Evolutionary conservation across 1,140 invertebrate species (phyloP).

Genomic region (Dufourea novaeangliae): DNA sequence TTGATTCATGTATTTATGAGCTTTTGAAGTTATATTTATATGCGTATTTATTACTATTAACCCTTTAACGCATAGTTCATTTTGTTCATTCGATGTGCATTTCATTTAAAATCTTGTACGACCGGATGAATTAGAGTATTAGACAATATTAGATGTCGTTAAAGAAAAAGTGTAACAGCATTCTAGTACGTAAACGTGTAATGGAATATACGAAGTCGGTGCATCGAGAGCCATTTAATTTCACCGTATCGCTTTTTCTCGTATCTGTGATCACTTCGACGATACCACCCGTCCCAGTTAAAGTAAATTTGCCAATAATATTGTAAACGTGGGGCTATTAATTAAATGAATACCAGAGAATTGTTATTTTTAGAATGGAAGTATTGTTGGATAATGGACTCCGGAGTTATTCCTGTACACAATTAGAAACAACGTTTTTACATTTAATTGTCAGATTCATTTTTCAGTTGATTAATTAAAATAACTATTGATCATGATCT

Average conservation of each 20-base stretch:
- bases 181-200: background rate
- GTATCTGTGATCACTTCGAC: background rate
- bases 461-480: too few relatives aligned
- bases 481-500: too few relatives aligned
- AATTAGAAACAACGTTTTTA: too few relatives aligned
- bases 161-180: background rate
- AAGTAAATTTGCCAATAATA: background rate
- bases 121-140: too few relatives aligned
- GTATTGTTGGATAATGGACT: background rate
- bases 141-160: too few relatives aligned
- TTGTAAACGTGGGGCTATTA: background rate
- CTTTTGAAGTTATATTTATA: too few relatives aligned
- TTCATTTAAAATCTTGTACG: too few relatives aligned
- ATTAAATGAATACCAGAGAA: background rate
- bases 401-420: background rate
- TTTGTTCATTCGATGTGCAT: too few relatives aligned
- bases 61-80: too few relatives aligned
- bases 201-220: background rate
- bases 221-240: background rate
- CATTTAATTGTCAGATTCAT: too few relatives aligned
- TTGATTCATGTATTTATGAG: too few relatives aligned
- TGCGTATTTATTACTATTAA: too few relatives aligned
- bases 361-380: background rate
- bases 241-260: background rate
- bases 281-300: background rate